Evolutionary conservation across 2,888 invertebrate species (phyloP).

Genomic region (Chirona hameri): DNA sequence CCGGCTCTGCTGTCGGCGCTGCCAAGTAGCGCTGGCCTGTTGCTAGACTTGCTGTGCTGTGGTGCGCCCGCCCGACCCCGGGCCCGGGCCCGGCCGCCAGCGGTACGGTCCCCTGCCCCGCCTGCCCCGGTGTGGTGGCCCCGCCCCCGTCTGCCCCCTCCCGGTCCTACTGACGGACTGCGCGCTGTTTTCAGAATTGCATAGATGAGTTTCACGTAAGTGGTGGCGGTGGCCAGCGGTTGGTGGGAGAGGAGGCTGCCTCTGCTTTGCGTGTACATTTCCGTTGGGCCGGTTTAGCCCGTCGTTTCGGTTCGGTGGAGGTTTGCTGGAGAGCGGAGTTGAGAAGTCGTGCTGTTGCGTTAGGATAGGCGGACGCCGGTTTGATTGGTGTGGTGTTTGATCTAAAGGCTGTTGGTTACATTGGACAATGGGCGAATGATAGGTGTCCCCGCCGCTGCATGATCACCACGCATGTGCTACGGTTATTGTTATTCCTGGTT

Average conservation of each 20-base stretch:
- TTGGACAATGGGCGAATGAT: no score
- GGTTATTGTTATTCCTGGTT: no score
- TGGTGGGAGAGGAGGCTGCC: neutral
- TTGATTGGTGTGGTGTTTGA: no score
- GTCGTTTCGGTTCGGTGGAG: neutral
- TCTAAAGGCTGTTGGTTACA: no score
- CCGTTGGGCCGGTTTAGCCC: neutral
- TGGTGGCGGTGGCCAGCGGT: neutral
- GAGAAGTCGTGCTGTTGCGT: no score
- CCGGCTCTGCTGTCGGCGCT: slow-evolving; percentile 29
- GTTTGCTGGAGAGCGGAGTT: neutral
- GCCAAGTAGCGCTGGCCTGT: neutral
- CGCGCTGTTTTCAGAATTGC: slow-evolving; percentile 22
- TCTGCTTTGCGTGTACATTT: neutral
- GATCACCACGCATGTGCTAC: no score
- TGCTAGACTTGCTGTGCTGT: slow-evolving; percentile 12
- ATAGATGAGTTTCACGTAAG: slow-evolving; percentile 13
- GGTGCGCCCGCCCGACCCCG: neutral
- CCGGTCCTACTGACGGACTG: neutral
- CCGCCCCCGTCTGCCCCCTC: neutral
- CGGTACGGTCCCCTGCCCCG: neutral
- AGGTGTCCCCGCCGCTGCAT: no score
- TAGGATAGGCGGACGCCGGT: no score
- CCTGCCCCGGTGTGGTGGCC: no score
- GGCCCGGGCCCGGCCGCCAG: neutral